Evolutionary conservation across 2,113 vertebrate species (phyloP).

Genomic region (Forbesichthys papilliferus): DNA sequence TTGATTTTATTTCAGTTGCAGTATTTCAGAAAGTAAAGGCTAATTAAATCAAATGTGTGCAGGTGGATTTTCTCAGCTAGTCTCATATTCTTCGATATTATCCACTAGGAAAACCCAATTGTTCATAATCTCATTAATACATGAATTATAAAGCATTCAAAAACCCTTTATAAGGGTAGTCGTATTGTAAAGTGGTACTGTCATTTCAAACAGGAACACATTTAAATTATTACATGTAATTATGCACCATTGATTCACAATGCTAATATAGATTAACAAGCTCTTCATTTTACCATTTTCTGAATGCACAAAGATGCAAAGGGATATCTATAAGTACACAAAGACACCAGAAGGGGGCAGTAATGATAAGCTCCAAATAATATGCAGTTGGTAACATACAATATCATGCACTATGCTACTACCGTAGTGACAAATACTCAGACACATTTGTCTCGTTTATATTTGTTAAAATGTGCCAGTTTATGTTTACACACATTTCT

Average conservation of each 20-base stretch:
- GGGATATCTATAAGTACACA: neutral
- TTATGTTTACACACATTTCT: too few relatives aligned
- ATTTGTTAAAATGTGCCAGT: too few relatives aligned
- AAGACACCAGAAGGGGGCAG: slow-evolving; percentile 7
- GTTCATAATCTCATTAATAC: neutral
- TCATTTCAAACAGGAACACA: neutral
- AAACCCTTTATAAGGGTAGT: too few relatives aligned
- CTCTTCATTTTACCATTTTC: neutral
- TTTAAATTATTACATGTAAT: too few relatives aligned
- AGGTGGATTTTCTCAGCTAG: slow-evolving; percentile 11
- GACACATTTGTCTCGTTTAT: too few relatives aligned
- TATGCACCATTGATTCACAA: too few relatives aligned
- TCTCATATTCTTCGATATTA: neutral
- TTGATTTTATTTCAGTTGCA: slow-evolving; percentile 81
- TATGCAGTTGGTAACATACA: too few relatives aligned
- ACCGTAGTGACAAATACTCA: too few relatives aligned
- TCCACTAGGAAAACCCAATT: neutral
- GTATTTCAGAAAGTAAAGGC: slow-evolving; percentile 71
- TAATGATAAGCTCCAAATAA: neutral
- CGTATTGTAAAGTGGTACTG: too few relatives aligned
- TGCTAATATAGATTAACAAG: too few relatives aligned
- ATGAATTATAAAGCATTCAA: too few relatives aligned
- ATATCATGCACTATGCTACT: too few relatives aligned
- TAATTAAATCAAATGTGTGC: slow-evolving; percentile 51
- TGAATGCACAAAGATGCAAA: neutral